Evolutionary conservation across 2,797 vertebrate genomes (phyloP).

Genomic region (Muraenolepis orangiensis): DNA sequence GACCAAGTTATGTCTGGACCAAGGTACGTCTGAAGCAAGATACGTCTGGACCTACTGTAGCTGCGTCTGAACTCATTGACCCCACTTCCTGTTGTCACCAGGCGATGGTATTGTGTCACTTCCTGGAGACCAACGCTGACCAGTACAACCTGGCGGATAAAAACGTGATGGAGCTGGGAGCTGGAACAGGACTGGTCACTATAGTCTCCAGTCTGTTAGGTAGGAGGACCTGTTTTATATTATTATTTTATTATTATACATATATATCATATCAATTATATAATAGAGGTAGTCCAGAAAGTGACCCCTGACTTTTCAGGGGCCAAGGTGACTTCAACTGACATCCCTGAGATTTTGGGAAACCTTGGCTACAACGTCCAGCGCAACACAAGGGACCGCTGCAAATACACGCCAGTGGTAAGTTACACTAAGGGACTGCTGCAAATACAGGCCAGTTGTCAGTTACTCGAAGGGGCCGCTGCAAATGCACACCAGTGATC

Average conservation of each 20-base stretch:
- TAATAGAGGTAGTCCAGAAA: not conserved
- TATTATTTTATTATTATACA: not conserved
- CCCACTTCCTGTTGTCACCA: slow-evolving; percentile 40
- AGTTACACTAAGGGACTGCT: slow-evolving; percentile 50
- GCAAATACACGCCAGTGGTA: slow-evolving; percentile 79
- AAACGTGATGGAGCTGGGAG: slow-evolving; percentile 93
- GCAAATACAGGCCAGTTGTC: slow-evolving; percentile 72
- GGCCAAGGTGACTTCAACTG: slow-evolving; percentile 88
- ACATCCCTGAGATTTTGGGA: slow-evolving; percentile 86
- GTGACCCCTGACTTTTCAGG: slow-evolving; percentile 47
- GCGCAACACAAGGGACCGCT: slow-evolving; percentile 82
- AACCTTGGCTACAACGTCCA: slow-evolving; percentile 87
- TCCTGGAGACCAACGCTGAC: slow-evolving; percentile 85
- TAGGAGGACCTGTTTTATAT: slow-evolving; percentile 38
- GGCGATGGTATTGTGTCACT: slow-evolving; percentile 93
- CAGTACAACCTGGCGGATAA: slow-evolving; percentile 81
- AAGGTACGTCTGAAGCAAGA: too few relatives aligned
- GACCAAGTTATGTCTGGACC: too few relatives aligned
- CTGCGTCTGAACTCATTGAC: not conserved
- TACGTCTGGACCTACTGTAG: not conserved
- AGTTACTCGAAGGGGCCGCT: not conserved
- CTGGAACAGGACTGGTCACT: slow-evolving; percentile 92
- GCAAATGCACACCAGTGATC: not conserved
- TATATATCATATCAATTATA: not conserved
- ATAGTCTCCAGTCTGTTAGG: slow-evolving; percentile 89